Base-by-base conservation (phyloP, 2,113 vertebrate genomes). In the Pavo muticus region DNA sequence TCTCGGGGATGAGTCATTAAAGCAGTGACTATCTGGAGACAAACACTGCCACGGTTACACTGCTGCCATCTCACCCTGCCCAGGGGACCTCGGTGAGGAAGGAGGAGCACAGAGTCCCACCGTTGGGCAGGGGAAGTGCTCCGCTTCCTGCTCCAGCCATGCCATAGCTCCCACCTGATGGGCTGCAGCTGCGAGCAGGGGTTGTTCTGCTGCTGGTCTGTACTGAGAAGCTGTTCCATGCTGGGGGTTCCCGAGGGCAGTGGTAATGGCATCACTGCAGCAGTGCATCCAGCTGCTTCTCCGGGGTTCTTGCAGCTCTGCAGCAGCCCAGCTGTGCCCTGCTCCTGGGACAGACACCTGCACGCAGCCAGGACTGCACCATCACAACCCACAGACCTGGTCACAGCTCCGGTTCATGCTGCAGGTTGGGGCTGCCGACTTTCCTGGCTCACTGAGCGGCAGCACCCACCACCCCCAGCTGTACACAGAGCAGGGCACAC, bases 1-100 rank as follows among this genome's bases (percentile, higher is more conserved):
- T 94, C 95, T 96, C 87, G 1, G 3, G 86, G 92, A 96, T 96
- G 95, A 97, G 94, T 97, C 96, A 97, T 79, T 91, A 91, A 91
- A 93, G 79, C 32, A 92, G 86, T 73, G 63, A 91, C 86, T 94
- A 77, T 83, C 86, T 12, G 2, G 87, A 95, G 93, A 93, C 91
- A 97, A 97, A 96, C 87, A 94, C 87, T 92, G 91, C 72, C 88
- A 88, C 91, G 81, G 93, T 93, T 91, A 94, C 90, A 50, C 37
- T 82, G 85, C 93, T 96, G 88, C 92, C 95, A 95, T 84, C 88
- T 93, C 95, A 81, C 83, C 84, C 85, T 6, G 35, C 94, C 70
- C 69, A 35, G 13, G 90, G 85, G 92, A 87, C 82, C 83, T 84
- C 48, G 77, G 95, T 65, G 85, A 94, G 87, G 72, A 89, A 88